Conservation (phyloP, 2,888 invertebrate genomes). For the Sussaba pulchella region DNA sequence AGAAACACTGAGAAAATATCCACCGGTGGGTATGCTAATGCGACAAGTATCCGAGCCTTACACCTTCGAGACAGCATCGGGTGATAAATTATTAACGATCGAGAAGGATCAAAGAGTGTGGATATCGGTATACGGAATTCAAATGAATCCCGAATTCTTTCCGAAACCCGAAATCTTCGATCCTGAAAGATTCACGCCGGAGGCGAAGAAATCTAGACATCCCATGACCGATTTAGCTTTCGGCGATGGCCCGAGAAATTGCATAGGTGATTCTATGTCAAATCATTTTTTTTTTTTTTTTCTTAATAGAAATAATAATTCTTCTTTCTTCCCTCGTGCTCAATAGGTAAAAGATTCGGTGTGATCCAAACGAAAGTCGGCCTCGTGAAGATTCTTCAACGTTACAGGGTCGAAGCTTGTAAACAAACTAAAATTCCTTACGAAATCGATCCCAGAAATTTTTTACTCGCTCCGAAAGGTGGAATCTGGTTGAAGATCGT, state of each 20-base stretch:
- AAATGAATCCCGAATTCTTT: slow-evolving; percentile 73
- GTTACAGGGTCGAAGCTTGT: slow-evolving; percentile 79
- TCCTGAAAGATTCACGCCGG: slow-evolving; percentile 77
- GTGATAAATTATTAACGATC: slow-evolving; percentile 68
- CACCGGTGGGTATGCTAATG: slow-evolving; percentile 79
- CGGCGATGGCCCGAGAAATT: slow-evolving; percentile 80
- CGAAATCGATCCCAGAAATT: slow-evolving; percentile 66
- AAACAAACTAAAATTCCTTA: slow-evolving; percentile 77
- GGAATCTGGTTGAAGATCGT: slow-evolving; percentile 77
- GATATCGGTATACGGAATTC: slow-evolving; percentile 73
- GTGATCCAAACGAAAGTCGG: slow-evolving; percentile 82
- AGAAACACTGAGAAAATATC: slow-evolving; percentile 85
- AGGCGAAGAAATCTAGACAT: slow-evolving; percentile 69
- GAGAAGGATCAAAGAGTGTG: slow-evolving; percentile 64
- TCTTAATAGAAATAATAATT: neutral
- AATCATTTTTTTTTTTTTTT: neutral
- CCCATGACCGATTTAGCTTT: slow-evolving; percentile 76
- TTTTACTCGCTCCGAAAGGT: slow-evolving; percentile 74
- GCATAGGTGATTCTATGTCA: slow-evolving; percentile 74
- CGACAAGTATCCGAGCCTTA: slow-evolving; percentile 71
- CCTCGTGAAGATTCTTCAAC: slow-evolving; percentile 77
- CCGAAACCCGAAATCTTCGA: slow-evolving; percentile 77
- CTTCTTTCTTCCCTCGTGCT: slow-evolving; percentile 22
- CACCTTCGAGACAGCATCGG: slow-evolving; percentile 31
- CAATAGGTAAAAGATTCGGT: slow-evolving; percentile 78